Evolutionary conservation across 2,888 invertebrate genomes (phyloP), one percentile per base, ranked within the genome.

Genomic region (Achlya flavicornis): DNA sequence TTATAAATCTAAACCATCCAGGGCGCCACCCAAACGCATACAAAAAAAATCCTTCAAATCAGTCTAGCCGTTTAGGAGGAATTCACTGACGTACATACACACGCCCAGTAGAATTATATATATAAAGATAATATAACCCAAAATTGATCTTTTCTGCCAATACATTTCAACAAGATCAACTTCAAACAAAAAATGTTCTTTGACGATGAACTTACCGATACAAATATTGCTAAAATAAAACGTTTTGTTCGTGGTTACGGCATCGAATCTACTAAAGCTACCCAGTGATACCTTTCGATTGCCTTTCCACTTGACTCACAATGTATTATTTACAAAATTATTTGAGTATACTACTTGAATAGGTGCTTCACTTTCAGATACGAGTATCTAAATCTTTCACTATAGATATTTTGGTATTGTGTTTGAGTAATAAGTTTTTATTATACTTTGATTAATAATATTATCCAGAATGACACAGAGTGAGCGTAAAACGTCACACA

Each of bases 141-240:
- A 58, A 58, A 35, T 12, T 10, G 35, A 26, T 35, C 35, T 14
- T n/a, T 58, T 33, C 1, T 58, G n/a, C 16, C 35, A 58, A 58
- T 58, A 58, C 33, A 35, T 58, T 33, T 58, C 58, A 58, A 58
- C 32, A 14, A 35, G 58, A 35, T 35, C 35, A 33, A 33, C 58
- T 12, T 58, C 58, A 58, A 35, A 58, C 58, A 58, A 58, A 58
- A 14, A 58, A 35, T 58, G 14, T 58, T 33, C 35, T 35, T 33
- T 58, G 35, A 58, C 33, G 16, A 16, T 58, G 58, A 35, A 35
- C 53, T 19, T 53, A 53, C 53, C 19, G 53, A 53, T 53, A 53
- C 16, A 19, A 19, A 53, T 53, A 53, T 53, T 53, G 53, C 53
- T 19, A 53, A 53, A 53, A 19, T 53, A 53, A 53, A 53, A 16